These are phyloP conservation scores for Myotis lucifugus DNA, from an alignment of 2,113 vertebrate species.

Conservation along the genomic window DNA sequence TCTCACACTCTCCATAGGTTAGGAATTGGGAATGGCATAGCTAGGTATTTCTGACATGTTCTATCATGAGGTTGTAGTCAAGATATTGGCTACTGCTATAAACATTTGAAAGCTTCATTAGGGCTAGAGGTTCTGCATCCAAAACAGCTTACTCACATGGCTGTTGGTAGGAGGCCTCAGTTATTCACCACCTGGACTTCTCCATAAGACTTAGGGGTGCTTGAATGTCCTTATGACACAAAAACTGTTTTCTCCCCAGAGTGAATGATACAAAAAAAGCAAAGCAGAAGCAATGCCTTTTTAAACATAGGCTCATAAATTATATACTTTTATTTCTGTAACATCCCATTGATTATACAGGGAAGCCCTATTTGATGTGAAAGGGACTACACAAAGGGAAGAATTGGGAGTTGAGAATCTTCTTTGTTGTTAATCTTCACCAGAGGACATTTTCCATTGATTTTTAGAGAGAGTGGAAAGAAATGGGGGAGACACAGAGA, in stretches of 20 bases:
- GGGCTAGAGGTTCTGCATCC: neutral
- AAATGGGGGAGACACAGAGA: no score
- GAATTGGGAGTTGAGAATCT: neutral
- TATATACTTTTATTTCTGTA: neutral
- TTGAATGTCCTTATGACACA: conserved; percentile 1
- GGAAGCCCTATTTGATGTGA: neutral
- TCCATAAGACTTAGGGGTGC: neutral
- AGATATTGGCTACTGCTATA: neutral
- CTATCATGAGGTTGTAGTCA: neutral
- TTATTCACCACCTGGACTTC: neutral
- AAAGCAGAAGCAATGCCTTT: neutral
- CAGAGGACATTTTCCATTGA: no score
- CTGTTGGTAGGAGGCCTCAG: neutral
- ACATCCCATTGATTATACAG: conserved; percentile 9
- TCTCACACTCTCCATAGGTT: neutral
- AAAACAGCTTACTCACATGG: neutral
- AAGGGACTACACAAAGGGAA: neutral
- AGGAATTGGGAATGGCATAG: neutral
- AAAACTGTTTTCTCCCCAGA: neutral
- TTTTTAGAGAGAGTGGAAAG: no score
- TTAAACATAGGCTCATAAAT: conserved; percentile 35
- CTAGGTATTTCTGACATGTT: neutral
- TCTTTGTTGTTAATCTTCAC: no score
- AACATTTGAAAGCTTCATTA: neutral
- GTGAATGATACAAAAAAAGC: neutral